Evolutionary conservation across 1,140 invertebrate genomes (phyloP).

Genomic region (Pachypeltis micranthus): DNA sequence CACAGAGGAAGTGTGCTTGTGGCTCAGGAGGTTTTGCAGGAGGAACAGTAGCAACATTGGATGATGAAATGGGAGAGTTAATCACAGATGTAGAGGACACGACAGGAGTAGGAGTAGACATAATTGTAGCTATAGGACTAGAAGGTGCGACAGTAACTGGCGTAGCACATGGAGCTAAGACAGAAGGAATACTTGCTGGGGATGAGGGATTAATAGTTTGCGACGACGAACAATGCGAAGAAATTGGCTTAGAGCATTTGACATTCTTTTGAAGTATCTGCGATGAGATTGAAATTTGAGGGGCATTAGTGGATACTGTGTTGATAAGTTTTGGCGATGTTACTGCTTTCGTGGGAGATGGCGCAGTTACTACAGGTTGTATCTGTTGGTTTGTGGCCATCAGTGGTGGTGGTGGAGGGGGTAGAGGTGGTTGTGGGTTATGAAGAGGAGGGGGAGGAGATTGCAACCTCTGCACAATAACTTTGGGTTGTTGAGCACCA

Average conservation of each 20-base stretch:
- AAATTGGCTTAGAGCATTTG: not conserved
- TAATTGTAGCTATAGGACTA: conserved; percentile 6
- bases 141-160: conserved; percentile 28
- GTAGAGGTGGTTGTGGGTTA: conserved; percentile 15
- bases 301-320: conserved; percentile 22
- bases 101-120: conserved; percentile 13
- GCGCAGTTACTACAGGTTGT: conserved; percentile 22
- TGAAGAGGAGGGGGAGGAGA: conserved; percentile 18
- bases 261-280: not conserved
- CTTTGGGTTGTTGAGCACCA: conserved; percentile 37
- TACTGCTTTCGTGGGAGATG: conserved; percentile 35
- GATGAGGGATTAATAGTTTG: conserved; percentile 12
- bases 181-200: conserved; percentile 20
- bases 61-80: too few relatives aligned
- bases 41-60: conserved; percentile 32
- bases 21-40: conserved; percentile 22
- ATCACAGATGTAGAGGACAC: conserved; percentile 25
- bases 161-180: conserved; percentile 27
- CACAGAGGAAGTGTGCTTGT: conserved; percentile 56
- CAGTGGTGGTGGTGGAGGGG: conserved; percentile 27
- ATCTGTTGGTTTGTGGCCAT: conserved; percentile 32
- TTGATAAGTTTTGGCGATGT: conserved; percentile 28
- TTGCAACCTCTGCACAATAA: conserved; percentile 43
- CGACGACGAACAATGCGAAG: not conserved
- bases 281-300: conserved; percentile 28